Evolutionary conservation across 2,113 vertebrate genomes (phyloP), one percentile per base, ranked within the genome.

Genomic region (Elachura formosa): DNA sequence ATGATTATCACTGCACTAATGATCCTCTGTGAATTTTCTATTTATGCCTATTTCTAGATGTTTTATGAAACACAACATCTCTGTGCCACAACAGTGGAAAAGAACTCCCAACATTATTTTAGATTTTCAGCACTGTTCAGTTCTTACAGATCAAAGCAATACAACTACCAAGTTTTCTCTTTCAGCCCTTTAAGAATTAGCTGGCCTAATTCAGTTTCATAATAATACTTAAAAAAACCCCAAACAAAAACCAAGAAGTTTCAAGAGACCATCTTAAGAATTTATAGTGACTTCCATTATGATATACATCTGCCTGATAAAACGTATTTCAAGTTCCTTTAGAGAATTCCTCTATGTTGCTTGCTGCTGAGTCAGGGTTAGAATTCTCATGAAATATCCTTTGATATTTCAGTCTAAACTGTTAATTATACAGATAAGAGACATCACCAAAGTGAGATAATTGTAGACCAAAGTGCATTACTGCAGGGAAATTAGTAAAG

Each of bases 341-440:
- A 62, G 66, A 85, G 84, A 95, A 94, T 54, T 90, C 34, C 59
- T 82, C 24, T 41, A 20, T 31, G 41, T 19, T 76, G 43, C 84
- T 38, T 93, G 58, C 82, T 93, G 66, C 62, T 90, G 76, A 96
- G 55, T 82, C 64, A 96, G 48, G 38, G 26, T 36, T 90, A 77
- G 54, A 83, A 75, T 93, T 87, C 46, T 71, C 73, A 48, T 22
- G 49, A 29, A 91, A 81, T 87, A 91, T 59, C 25, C 63, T 68
- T 79, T 75, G 67, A 89, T 89, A 83, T 52, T 62, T 84, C 69
- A 84, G 62, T 74, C 18, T 45, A 91, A 78, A 72, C 16, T 92
- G 55, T 82, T 79, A 96, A 93, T 88, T 82, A 82, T 52, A 78
- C 17, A 94, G 82, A 43, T 91, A 94, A 94, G 33, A 87, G 25